phyloP scores from a whole-genome alignment of 2,888 invertebrate genomes.

The Chrysolina oricalcia region DNA sequence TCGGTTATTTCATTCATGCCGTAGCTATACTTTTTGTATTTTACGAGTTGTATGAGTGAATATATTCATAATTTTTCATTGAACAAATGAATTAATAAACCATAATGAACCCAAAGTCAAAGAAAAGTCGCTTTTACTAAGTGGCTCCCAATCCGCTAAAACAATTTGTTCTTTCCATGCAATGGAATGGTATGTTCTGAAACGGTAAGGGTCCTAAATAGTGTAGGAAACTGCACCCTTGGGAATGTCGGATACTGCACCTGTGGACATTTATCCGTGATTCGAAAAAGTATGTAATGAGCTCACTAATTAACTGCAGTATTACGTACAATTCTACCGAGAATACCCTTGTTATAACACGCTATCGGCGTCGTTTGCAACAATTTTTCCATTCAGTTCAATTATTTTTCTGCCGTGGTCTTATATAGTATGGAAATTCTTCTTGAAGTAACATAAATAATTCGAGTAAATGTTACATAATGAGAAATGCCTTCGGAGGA shows the following conservation, averaged over 20 bases:
- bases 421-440: background rate
- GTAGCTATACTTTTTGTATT: too few species aligned
- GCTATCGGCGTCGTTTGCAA: background rate
- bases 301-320: conserved; percentile 8
- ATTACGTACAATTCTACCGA: conserved; percentile 22
- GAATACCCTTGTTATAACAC: conserved; percentile 10
- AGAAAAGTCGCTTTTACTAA: too few species aligned
- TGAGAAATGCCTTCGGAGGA: background rate
- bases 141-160: too few species aligned
- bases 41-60: too few species aligned
- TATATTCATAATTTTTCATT: too few species aligned
- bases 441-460: background rate
- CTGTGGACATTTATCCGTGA: conserved; percentile 1
- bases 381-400: conserved; percentile 23
- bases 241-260: conserved; percentile 7
- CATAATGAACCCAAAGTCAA: too few species aligned
- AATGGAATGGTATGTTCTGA: background rate
- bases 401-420: conserved; percentile 5
- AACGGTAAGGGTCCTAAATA: background rate
- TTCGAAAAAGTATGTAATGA: conserved; percentile 18
- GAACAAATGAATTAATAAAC: too few species aligned
- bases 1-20: too few species aligned
- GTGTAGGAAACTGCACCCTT: background rate
- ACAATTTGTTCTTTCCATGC: too few species aligned
- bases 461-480: conserved; percentile 1